Percentiles rank a stretch among this genome's conserved stretches.
Evolutionary conservation across 2,797 vertebrate genomes (phyloP).

Genomic region (Geotrypetes seraphini): DNA sequence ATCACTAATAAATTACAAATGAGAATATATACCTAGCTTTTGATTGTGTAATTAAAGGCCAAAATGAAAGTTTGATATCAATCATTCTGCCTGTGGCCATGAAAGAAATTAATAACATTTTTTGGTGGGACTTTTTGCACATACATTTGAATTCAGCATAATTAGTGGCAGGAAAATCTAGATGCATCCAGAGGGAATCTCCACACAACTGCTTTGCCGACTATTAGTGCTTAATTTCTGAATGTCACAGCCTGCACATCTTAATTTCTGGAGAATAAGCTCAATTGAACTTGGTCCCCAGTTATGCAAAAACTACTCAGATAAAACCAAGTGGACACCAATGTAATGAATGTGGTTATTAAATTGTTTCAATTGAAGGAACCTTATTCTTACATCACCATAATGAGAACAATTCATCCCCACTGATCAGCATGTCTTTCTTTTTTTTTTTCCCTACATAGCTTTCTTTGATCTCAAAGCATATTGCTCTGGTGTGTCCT

Average conservation of each 20-base stretch:
- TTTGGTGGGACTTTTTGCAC: slow-evolving; percentile 50
- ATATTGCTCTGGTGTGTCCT: slow-evolving; percentile 98
- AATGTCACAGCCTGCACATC: slow-evolving; percentile 87
- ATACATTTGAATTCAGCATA: slow-evolving; percentile 82
- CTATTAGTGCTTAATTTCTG: slow-evolving; percentile 91
- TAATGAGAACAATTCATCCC: slow-evolving; percentile 99
- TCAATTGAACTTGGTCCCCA: slow-evolving; percentile 71
- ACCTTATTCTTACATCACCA: slow-evolving; percentile 96
- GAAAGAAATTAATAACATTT: slow-evolving; percentile 43
- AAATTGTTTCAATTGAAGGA: slow-evolving; percentile 99
- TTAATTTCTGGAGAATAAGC: slow-evolving; percentile 87
- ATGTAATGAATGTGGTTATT: slow-evolving; percentile 98
- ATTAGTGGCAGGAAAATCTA: slow-evolving; percentile 82
- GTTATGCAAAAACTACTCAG: slow-evolving; percentile 71
- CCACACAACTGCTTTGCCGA: slow-evolving; percentile 83
- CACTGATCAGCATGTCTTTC: slow-evolving; percentile 94
- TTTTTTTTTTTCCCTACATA: slow-evolving; percentile 82
- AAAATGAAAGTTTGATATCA: slow-evolving; percentile 11
- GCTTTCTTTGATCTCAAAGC: slow-evolving; percentile 98
- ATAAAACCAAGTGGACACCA: slow-evolving; percentile 82
- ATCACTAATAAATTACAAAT: slow-evolving; percentile 27
- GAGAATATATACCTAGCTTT: not conserved
- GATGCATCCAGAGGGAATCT: slow-evolving; percentile 78
- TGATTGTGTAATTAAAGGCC: slow-evolving; percentile 6
- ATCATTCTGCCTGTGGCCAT: slow-evolving; percentile 16